Evolutionary conservation across 2,797 vertebrate genomes (phyloP), one percentile per base, ranked within the genome.

Genomic region (Limnodromus scolopaceus): DNA sequence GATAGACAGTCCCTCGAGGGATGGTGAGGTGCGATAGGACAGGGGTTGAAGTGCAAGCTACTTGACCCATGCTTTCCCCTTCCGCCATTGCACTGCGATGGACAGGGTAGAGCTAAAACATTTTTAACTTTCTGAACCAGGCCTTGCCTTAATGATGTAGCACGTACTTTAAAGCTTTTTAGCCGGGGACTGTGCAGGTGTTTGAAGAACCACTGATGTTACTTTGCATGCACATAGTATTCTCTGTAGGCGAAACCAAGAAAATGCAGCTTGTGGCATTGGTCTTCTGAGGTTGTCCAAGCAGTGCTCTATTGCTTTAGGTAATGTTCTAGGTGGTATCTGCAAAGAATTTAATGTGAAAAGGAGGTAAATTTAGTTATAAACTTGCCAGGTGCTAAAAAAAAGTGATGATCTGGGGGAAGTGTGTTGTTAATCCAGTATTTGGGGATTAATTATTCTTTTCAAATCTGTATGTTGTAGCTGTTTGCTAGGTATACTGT

Each of bases 401-500:
- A 55, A 48, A 84, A 66, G 17, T 1, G 5, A 25, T 63, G 66
- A 64, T 89, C 60, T 27, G 58, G 84, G 58, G 41, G 58, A 93
- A 88, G 17, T 53, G 30, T 93, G 83, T 85, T 64, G 54, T 88
- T 95, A 54, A 91, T 87, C 27, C 82, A 48, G 30, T 94, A 46
- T 84, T 77, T 71, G 28, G 48, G 55, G 45, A 68, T 82, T 90
- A 95, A 87, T 93, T 92, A 54, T 68, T 91, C 61, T 89, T 85
- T 38, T 63, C 72, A 66, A 27, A 79, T 94, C 30, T 87, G 30
- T 75, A 17, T 93, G 63, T 76, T 89, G n/a, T 87, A 39, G 48
- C 74, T 95, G 39, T 92, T 92, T 87, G 63, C 72, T 88, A 55
- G 78, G 72, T 89, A 27, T 88, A 34, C 79, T 91, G 76, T 75